Conservation (phyloP, 2,113 vertebrate species). For the Toxotes jaculatrix region DNA sequence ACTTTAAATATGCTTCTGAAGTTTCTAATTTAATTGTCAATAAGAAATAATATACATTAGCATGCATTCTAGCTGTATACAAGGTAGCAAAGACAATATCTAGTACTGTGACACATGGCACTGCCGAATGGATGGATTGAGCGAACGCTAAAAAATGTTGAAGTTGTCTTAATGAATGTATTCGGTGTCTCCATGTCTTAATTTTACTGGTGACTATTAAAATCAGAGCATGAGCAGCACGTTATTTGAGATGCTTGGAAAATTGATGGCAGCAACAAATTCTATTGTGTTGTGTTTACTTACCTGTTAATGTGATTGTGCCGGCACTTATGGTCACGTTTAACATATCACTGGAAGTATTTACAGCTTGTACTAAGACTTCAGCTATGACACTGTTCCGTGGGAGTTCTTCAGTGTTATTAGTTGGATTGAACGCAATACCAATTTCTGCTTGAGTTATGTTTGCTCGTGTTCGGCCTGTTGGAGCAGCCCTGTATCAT, state of each 20-base stretch:
- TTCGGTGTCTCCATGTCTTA: too few species aligned
- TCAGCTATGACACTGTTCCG: not conserved
- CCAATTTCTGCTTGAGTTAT: not conserved
- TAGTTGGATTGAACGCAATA: not conserved
- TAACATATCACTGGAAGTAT: not conserved
- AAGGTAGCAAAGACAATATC: not conserved
- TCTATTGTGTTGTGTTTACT: not conserved
- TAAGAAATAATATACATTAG: too few species aligned
- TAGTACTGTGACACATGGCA: not conserved
- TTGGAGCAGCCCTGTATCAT: not conserved
- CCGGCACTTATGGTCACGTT: not conserved
- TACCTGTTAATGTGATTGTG: not conserved
- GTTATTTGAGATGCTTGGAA: not conserved
- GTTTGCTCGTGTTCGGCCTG: fast-evolving
- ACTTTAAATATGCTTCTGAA: not conserved
- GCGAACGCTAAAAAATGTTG: not conserved
- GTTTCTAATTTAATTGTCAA: not conserved
- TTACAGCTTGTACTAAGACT: not conserved
- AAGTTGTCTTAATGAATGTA: not conserved
- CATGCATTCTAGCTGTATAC: not conserved
- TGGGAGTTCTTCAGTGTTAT: not conserved
- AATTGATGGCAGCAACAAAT: not conserved
- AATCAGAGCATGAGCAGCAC: not conserved
- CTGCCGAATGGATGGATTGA: not conserved
- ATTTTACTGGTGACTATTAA: not conserved